Base-by-base conservation (phyloP, 2,888 invertebrate species). In the Pachliopta kotzebuea region DNA sequence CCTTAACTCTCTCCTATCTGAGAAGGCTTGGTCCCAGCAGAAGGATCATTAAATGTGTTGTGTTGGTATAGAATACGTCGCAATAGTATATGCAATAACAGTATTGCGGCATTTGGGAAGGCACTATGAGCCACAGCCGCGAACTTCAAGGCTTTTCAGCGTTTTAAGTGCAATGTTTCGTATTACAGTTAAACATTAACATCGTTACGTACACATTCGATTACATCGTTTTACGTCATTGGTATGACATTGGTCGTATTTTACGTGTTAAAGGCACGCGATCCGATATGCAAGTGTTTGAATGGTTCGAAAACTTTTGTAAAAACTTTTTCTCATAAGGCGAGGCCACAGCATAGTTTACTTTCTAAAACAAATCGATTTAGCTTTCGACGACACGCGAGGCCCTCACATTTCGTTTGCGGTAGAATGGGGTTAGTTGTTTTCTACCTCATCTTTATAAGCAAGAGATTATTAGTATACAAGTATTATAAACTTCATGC, bases 351-450 rank as follows among this genome's bases (percentile, higher is more conserved):
- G 78, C 75, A 79, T 78, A 83, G 75, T 79, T 77, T 78, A 85
- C 89, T 90, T 89, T 90, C 89, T 89, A 90, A 88, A 85, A 83
- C 82, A 87, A 89, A 89, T 89, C 85, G 88, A 86, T 88, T 85
- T 78, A 76, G 86, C 89, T 90, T 89, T 89, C 89, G 84, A 84
- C 84, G 26, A 23, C 54, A 2, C 24, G 23, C 20, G 49, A n/a
- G n/a, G 49, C 49, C 4, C 49, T 49, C 1, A 49, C 49, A 8
- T 37, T 37, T 37, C 4, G 14, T 37, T 37, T 37, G 14, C 11
- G 11, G 11, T 37, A 37, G 37, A 37, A 14, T 14, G 37, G 37
- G 14, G 14, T 37, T 11, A 37, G 2, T 14, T 14, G 14, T 37
- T 37, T 37, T 37, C 11, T 37, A 37, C 14, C 11, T 14, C 37